Percentiles rank a stretch among this genome's conserved stretches.
phyloP scores from a whole-genome alignment of 2,888 invertebrate species.

The Orthosia gracilis region DNA sequence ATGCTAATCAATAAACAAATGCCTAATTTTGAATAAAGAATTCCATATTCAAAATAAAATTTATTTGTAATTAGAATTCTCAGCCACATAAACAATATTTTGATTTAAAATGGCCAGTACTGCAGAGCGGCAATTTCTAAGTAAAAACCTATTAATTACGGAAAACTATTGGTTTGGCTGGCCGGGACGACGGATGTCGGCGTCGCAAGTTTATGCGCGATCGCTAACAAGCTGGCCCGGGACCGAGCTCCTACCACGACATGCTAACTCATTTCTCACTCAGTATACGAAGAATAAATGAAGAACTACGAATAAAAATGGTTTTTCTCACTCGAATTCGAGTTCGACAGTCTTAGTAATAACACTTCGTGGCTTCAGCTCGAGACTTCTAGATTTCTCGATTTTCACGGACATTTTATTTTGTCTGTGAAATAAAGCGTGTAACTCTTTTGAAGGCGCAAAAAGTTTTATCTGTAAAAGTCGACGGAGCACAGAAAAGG shows the following conservation, averaged over 20 bases:
- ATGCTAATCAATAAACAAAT: too few species aligned
- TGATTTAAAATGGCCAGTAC: too few species aligned
- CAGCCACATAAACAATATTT: too few species aligned
- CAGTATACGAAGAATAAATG: neutral
- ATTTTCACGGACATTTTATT: constrained; percentile 74
- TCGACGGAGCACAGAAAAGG: constrained; percentile 70
- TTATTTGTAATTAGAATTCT: too few species aligned
- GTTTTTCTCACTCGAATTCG: constrained; percentile 43
- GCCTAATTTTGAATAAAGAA: too few species aligned
- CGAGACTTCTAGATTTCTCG: constrained; percentile 57
- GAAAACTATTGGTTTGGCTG: constrained; percentile 39
- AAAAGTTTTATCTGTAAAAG: constrained; percentile 75
- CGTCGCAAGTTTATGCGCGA: constrained; percentile 70
- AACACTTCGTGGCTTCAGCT: constrained; percentile 42
- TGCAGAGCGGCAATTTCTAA: too few species aligned
- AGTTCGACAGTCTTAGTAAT: constrained; percentile 53
- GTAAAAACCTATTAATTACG: constrained; percentile 29
- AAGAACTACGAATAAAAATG: neutral
- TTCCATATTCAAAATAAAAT: too few species aligned
- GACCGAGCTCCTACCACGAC: constrained; percentile 36
- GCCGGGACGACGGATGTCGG: constrained; percentile 39
- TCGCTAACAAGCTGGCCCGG: constrained; percentile 68
- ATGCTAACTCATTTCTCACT: constrained; percentile 54
- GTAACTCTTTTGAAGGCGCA: constrained; percentile 73
- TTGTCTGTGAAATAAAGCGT: constrained; percentile 75